Evolutionary conservation across 2,113 vertebrate species (phyloP).

Genomic region (Plectropomus leopardus): DNA sequence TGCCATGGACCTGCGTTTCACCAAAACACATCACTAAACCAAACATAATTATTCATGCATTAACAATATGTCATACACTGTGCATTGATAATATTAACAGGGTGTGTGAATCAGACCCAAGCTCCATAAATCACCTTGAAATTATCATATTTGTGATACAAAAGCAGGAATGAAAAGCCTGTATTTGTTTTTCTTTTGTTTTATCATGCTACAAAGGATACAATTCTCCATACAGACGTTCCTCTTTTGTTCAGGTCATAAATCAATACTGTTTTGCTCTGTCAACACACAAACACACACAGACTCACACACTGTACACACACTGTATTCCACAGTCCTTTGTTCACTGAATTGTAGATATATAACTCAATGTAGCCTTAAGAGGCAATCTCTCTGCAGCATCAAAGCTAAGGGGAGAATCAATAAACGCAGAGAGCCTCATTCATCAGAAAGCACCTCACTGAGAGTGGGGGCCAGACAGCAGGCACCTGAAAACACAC

Average conservation of each 20-base stretch:
- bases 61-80: background rate
- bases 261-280: conserved; percentile 70
- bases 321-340: conserved; percentile 46
- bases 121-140: conserved; percentile 36
- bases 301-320: conserved; percentile 39
- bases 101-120: background rate
- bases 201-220: conserved; percentile 21
- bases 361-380: conserved; percentile 38
- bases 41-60: conserved; percentile 20
- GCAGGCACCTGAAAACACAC: conserved; percentile 22
- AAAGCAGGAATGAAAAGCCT: background rate
- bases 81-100: conserved; percentile 11
- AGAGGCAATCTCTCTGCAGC: conserved; percentile 48
- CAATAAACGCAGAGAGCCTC: conserved; percentile 57
- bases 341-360: conserved; percentile 58
- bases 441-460: conserved; percentile 60
- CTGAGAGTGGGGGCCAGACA: conserved; percentile 29
- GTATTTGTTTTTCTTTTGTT: conserved; percentile 35
- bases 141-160: conserved; percentile 25
- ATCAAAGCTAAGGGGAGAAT: conserved; percentile 64
- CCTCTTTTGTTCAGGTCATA: conserved; percentile 60
- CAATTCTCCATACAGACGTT: conserved; percentile 12
- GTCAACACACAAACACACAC: conserved; percentile 45
- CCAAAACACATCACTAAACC: conserved; percentile 4
- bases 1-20: conserved; percentile 12